Evolutionary conservation across 2,113 vertebrate species (phyloP), one percentile per base, ranked within the genome.

Genomic region (Leucoraja erinaceus): DNA sequence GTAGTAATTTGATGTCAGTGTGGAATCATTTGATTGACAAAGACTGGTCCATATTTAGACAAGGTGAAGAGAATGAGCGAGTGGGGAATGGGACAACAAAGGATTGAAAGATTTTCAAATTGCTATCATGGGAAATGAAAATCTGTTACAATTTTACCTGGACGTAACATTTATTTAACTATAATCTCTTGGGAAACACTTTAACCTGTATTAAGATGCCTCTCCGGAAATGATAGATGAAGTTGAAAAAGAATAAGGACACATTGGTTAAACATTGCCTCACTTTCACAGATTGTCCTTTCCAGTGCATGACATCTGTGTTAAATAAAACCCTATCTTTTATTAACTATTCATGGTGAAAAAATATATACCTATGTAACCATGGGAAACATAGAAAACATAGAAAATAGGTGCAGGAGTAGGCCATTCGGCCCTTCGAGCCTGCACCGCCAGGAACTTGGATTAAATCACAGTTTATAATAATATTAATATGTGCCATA

Each of bases 221-320:
- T 91, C 38, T 72, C 68, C 22, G 28, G 90, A 91, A 72, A 91
- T 91, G 90, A 91, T 91, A 38, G 68, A 74, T 54, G 90, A 25
- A 12, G 68, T 68, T 72, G 33, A 14, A 25, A 72, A 5, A 54
- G 90, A 91, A 72, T 38, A 91, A 72, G 66, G 90, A 72, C 66
- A 54, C 7, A 20, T 6, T 47, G 10, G 33, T 91, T 91, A 91
- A 54, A 18, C 66, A 72, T 33, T 10, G 14, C 33, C 88, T 66
- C 61, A 38, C 22, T 22, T 38, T 33, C 2, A 3, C 33, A 68
- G 14, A 90, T 33, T 38, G 61, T 31, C 61, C 10, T 84, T 59
- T 25, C 10, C 56, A 61, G 9, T n/a, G 56, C 63, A 22, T 33
- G 31, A 68, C 33, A 90, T 38, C 88, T 25, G 20, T 33, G n/a